These are phyloP conservation scores for Phylloscopus trochiloides DNA, from an alignment of 2,113 vertebrate species.

Conservation along the genomic window DNA sequence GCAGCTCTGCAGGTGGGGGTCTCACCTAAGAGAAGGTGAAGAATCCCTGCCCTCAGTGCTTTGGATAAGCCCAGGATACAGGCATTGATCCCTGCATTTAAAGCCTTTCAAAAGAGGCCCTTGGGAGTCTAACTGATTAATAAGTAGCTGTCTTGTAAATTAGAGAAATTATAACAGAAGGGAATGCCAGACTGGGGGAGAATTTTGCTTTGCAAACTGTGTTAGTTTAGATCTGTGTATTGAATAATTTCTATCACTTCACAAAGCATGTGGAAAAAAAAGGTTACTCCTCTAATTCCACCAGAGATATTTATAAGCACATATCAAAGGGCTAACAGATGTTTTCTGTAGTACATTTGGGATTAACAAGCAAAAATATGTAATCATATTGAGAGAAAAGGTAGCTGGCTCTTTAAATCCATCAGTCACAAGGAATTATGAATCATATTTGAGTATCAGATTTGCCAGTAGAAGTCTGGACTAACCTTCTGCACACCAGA, in stretches of 20 bases:
- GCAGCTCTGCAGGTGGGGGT: neutral
- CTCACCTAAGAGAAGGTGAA: neutral
- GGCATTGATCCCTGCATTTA: neutral
- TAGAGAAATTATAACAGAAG: neutral
- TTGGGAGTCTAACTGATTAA: neutral
- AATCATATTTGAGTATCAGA: neutral
- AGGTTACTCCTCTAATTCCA: neutral
- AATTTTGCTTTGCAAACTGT: neutral
- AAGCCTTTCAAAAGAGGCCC: neutral
- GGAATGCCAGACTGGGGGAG: neutral
- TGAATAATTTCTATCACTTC: neutral
- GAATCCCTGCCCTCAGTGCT: neutral
- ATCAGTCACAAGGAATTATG: neutral
- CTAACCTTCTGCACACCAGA: neutral
- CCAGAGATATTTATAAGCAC: neutral
- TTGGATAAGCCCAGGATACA: neutral
- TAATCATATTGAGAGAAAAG: neutral
- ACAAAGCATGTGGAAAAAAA: neutral
- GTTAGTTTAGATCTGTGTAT: neutral
- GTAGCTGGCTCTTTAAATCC: slow-evolving; percentile 11
- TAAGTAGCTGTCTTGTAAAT: neutral
- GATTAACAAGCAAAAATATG: neutral
- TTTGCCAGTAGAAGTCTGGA: neutral
- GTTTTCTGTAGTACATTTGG: neutral
- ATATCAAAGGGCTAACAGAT: neutral